Conservation (phyloP, 2,797 vertebrate genomes). For the Sandelia bainsii region DNA sequence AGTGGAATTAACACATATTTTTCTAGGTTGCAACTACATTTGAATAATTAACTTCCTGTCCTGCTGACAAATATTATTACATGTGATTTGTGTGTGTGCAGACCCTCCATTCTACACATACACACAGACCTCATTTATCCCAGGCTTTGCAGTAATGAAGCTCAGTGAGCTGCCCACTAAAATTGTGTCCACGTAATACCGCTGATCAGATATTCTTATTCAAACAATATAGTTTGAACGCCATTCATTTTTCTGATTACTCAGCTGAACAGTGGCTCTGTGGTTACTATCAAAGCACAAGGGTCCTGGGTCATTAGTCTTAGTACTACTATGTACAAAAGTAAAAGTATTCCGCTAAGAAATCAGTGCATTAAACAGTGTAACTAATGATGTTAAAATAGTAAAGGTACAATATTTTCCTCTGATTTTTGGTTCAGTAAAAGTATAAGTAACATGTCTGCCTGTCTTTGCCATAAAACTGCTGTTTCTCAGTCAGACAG, state of each 20-base stretch:
- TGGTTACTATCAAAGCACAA: not conserved
- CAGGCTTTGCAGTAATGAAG: constrained; percentile 16
- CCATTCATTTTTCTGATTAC: constrained; percentile 35
- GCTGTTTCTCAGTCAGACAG: not conserved
- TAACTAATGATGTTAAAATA: no score
- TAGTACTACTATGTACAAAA: no score
- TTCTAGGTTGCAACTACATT: constrained; percentile 26
- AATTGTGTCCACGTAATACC: not conserved
- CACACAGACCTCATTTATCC: constrained; percentile 17
- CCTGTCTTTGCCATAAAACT: no score
- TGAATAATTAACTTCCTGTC: constrained; percentile 48
- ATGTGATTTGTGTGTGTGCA: constrained; percentile 11
- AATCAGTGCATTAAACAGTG: no score
- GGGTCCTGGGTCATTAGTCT: not conserved
- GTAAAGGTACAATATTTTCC: no score
- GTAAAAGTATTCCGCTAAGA: no score
- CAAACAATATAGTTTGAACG: not conserved
- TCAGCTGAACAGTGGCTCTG: not conserved
- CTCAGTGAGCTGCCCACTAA: constrained; percentile 31
- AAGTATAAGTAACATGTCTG: no score
- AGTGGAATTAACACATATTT: constrained; percentile 34
- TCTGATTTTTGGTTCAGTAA: no score
- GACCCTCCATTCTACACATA: not conserved
- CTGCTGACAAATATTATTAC: constrained; percentile 48
- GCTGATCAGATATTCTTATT: constrained; percentile 25